Evolutionary conservation across 2,113 vertebrate species (phyloP).

Genomic region (Phaethon lepturus): DNA sequence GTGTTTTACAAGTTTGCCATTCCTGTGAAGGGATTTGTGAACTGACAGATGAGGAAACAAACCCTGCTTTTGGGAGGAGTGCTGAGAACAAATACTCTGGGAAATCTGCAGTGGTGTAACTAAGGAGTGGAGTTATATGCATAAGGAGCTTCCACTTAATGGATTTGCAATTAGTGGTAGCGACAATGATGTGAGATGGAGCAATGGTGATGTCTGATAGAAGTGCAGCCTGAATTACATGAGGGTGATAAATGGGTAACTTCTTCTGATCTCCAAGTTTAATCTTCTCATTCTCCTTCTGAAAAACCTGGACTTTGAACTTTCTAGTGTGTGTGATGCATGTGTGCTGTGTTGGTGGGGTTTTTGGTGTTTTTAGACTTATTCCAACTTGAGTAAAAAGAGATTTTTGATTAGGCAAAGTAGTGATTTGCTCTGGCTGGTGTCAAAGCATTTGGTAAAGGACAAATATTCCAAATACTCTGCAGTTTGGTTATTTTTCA

Average conservation of each 20-base stretch:
- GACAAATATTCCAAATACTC: not conserved
- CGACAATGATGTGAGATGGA: not conserved
- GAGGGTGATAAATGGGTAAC: not conserved
- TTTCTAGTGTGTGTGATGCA: not conserved
- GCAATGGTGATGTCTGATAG: not conserved
- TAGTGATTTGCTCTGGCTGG: not conserved
- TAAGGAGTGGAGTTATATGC: not conserved
- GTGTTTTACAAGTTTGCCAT: not conserved
- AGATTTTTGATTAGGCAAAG: not conserved
- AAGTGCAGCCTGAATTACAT: not conserved
- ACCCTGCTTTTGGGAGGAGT: not conserved
- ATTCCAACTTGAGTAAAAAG: not conserved
- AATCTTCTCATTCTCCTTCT: not conserved
- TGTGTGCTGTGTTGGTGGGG: not conserved
- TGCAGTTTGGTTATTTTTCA: not conserved
- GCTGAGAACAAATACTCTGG: not conserved
- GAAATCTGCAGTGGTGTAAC: not conserved
- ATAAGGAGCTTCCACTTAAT: not conserved
- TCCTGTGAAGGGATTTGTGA: not conserved
- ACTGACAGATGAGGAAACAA: not conserved
- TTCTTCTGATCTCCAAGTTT: not conserved
- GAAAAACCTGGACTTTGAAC: not conserved
- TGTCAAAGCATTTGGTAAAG: not conserved
- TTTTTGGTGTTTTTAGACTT: not conserved
- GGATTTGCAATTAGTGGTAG: not conserved